Base-by-base conservation (phyloP, 2,888 invertebrate species). In the Magallana nippona region DNA sequence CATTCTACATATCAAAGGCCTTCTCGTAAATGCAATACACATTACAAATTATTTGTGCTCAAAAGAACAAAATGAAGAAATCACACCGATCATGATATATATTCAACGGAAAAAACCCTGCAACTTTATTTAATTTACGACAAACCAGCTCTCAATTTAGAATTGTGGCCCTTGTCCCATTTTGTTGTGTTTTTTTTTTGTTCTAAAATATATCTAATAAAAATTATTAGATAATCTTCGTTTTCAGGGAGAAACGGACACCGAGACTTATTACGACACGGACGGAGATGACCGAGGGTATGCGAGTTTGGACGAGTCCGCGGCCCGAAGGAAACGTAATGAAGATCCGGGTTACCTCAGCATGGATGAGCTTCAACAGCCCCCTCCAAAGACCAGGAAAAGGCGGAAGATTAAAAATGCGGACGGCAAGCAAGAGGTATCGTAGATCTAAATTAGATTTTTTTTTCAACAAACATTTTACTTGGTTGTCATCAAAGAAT, bases 231-330 rank as follows among this genome's bases (percentile, higher is more conserved):
- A 5, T 11, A 32, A 32, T 27, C 13, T 27, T 63, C 32, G 17
- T 55, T 27, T 60, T 15, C 80, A 82, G 82, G n/a, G 27, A 10
- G 78, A 56, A 56, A 56, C 22, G 0, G 85, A 80, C 80, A 85
- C 80, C 71, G 83, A 85, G 80, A 78, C 55, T 55, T 77, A 77
- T 55, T 63, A 79, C 58, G 81, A 80, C 55, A 84, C 62, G 19
- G 84, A 62, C n/a, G 62, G 82, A 84, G 84, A 84, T 62, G 56
- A 55, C 17, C 71, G 79, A 83, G 79, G 62, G n/a, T 79, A 79
- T 22, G 27, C 55, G 60, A 83, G 60, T 58, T 78, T 71, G 55
- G 60, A 71, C 83, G 78, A 81, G 63, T 77, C 55, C 27, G 22
- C 19, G 17, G n/a, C 44, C 63, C 77, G 32, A 78, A 55, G 77